A percentile compares a stretch with the other conserved stretches of the same genome.
phyloP scores from a whole-genome alignment of 2,888 invertebrate species.

The Dicycla oo region DNA sequence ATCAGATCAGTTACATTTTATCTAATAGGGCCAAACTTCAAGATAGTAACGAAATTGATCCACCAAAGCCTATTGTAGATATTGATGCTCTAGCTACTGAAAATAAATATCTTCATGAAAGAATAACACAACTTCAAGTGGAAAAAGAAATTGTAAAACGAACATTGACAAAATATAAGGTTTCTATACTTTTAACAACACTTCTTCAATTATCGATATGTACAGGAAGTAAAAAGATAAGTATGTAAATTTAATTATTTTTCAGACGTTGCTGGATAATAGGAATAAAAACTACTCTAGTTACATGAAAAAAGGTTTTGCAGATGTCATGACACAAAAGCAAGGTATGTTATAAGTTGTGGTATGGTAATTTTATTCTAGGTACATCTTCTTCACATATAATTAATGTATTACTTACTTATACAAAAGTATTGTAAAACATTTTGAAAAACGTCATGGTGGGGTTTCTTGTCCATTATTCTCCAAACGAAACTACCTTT shows the following conservation, averaged over 20 bases:
- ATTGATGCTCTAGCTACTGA: constrained; percentile 95
- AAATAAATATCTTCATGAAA: constrained; percentile 96
- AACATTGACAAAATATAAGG: constrained; percentile 94
- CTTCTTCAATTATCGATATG: constrained; percentile 6
- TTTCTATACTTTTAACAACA: constrained; percentile 67
- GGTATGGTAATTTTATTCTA: too few relatives aligned
- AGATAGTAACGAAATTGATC: constrained; percentile 71
- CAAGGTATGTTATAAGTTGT: constrained; percentile 92
- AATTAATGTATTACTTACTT: too few relatives aligned
- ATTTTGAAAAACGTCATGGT: too few relatives aligned
- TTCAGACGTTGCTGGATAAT: constrained; percentile 92
- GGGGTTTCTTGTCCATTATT: too few relatives aligned
- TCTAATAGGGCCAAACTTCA: constrained; percentile 85
- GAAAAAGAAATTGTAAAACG: constrained; percentile 94
- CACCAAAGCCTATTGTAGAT: constrained; percentile 91
- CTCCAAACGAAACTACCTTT: too few relatives aligned
- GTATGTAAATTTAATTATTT: constrained; percentile 60
- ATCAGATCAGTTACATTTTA: constrained; percentile 92
- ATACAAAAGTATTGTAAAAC: too few relatives aligned
- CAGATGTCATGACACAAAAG: constrained; percentile 94
- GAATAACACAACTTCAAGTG: constrained; percentile 94
- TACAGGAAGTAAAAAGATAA: constrained; percentile 39
- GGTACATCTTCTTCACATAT: too few relatives aligned
- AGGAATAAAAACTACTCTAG: constrained; percentile 93
- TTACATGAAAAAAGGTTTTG: constrained; percentile 92